Conservation (phyloP, 2,113 vertebrate genomes). For the Vulpes ferrilata region DNA sequence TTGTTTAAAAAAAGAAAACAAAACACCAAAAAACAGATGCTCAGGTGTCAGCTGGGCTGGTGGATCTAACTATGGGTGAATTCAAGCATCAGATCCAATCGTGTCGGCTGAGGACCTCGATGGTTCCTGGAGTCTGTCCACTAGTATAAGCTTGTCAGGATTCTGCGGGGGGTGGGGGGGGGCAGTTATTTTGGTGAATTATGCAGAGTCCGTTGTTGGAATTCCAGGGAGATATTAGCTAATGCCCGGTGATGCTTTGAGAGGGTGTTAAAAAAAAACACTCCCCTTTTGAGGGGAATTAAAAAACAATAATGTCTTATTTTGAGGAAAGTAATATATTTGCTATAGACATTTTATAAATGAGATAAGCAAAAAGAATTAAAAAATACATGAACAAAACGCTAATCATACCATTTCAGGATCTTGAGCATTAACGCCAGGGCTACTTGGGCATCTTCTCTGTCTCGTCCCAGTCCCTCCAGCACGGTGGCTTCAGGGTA, state of each 20-base stretch:
- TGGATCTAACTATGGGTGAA: neutral
- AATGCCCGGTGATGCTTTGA: neutral
- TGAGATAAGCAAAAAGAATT: neutral
- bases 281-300: neutral
- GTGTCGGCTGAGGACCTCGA: accelerated
- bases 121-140: neutral
- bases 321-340: neutral
- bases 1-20: neutral
- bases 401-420: neutral
- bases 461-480: neutral
- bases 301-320: neutral
- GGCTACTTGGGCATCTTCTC: neutral
- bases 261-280: neutral
- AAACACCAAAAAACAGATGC: neutral
- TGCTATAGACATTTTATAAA: neutral
- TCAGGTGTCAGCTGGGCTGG: neutral
- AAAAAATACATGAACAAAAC: neutral
- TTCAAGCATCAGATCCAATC: neutral
- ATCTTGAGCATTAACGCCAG: neutral
- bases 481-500: neutral
- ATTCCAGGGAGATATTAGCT: neutral
- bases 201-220: neutral
- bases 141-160: neutral
- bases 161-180: neutral
- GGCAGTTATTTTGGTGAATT: neutral